These are phyloP conservation scores for Calidris pygmaea DNA, from an alignment of 2,113 vertebrate genomes.

Conservation along the genomic window DNA sequence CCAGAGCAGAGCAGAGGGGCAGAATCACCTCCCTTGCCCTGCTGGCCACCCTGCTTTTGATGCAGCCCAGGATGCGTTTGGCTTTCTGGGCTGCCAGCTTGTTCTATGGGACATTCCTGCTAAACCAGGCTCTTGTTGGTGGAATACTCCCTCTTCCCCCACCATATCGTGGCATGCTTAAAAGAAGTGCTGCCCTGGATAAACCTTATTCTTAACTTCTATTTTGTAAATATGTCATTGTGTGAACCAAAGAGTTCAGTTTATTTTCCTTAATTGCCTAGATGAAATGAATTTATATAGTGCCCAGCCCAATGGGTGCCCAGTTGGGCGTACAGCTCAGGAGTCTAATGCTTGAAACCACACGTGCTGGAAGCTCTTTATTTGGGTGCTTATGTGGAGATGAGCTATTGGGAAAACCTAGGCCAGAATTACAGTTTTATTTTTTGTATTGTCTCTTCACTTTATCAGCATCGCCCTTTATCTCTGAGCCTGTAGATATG, in stretches of 20 bases:
- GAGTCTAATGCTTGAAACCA: not conserved
- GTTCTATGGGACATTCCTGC: not conserved
- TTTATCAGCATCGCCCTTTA: not conserved
- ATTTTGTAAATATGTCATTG: not conserved
- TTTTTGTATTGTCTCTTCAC: not conserved
- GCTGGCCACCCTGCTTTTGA: too few relatives aligned
- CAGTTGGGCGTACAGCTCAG: not conserved
- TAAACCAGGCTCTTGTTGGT: not conserved
- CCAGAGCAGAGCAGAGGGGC: too few relatives aligned
- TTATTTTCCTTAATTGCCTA: not conserved
- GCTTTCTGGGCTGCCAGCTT: too few relatives aligned
- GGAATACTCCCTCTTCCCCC: not conserved
- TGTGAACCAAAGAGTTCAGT: not conserved
- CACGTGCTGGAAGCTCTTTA: not conserved
- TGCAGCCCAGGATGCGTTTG: too few relatives aligned
- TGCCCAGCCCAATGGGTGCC: not conserved
- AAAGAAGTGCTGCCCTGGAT: not conserved
- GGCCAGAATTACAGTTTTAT: not conserved
- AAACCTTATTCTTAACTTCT: not conserved
- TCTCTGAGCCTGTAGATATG: not conserved
- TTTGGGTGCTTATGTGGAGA: not conserved
- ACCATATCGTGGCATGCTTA: not conserved
- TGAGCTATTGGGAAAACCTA: not conserved
- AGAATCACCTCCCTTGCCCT: too few relatives aligned
- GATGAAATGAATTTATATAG: not conserved